These are phyloP conservation scores for Sinocyclocheilus anshuiensis DNA, from an alignment of 2,113 vertebrate genomes.

Conservation along the genomic window DNA sequence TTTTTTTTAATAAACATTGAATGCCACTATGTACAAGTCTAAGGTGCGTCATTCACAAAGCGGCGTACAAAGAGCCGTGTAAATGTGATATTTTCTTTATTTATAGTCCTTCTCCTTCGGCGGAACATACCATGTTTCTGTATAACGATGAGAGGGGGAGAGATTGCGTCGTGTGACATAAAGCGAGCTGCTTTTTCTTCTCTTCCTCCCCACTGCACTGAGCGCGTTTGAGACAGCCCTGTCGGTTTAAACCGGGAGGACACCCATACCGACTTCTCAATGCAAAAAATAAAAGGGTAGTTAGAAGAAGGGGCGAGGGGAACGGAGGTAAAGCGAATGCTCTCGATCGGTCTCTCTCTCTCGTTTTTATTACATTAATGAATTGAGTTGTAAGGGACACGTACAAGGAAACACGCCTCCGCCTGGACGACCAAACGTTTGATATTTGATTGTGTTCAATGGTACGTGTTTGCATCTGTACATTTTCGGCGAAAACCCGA, in stretches of 20 bases:
- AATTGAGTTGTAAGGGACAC: conserved; percentile 75
- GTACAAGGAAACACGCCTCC: conserved; percentile 75
- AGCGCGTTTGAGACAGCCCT: conserved; percentile 83
- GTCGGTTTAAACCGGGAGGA: conserved; percentile 99
- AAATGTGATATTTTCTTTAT: conserved; percentile 76
- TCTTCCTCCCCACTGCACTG: conserved; percentile 62
- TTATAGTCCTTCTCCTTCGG: conserved; percentile 76
- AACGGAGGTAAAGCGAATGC: conserved; percentile 76
- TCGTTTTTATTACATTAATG: conserved; percentile 56
- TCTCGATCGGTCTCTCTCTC: conserved; percentile 62
- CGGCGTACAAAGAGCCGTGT: conserved; percentile 75
- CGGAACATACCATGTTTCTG: conserved; percentile 83
- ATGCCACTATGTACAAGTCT: conserved; percentile 34
- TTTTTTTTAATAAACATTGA: background rate
- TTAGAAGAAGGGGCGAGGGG: conserved; percentile 81
- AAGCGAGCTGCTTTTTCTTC: conserved; percentile 55
- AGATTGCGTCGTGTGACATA: conserved; percentile 54
- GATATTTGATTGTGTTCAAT: conserved; percentile 72
- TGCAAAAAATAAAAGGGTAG: conserved; percentile 86
- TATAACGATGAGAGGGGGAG: conserved; percentile 67
- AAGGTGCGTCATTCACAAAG: conserved; percentile 61
- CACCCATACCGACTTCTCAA: conserved; percentile 92
- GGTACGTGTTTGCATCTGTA: conserved; percentile 75
- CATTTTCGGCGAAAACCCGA: conserved; percentile 74
- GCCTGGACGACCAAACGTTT: conserved; percentile 73